Evolutionary conservation across 2,888 invertebrate species (phyloP).

Genomic region (Drosophila demipolita): DNA sequence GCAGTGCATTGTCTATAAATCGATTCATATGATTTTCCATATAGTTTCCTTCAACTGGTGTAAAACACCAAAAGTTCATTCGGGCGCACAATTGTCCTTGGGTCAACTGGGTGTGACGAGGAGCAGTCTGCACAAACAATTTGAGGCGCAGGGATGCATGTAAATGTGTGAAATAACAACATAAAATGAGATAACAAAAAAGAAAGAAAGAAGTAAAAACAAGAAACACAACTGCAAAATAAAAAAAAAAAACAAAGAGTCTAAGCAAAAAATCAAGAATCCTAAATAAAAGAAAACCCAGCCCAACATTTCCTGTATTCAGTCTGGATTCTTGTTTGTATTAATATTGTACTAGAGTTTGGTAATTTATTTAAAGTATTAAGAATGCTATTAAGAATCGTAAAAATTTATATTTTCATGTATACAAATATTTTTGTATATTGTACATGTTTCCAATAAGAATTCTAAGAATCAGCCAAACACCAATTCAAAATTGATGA

Average conservation of each 20-base stretch:
- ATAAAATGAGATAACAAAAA: constrained; percentile 4
- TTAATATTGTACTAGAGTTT: not conserved
- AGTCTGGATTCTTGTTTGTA: not conserved
- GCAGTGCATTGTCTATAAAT: constrained; percentile 36
- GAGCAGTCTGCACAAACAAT: constrained; percentile 48
- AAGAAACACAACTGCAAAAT: constrained; percentile 8
- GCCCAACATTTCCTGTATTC: not conserved
- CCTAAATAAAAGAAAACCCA: not conserved
- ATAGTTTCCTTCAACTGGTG: constrained; percentile 27
- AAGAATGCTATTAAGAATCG: no score
- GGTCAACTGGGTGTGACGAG: constrained; percentile 11
- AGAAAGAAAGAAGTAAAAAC: not conserved
- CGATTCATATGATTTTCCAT: constrained; percentile 38
- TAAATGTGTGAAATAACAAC: constrained; percentile 54
- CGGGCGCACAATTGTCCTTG: constrained; percentile 37
- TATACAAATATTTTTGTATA: not conserved
- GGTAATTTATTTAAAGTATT: not conserved
- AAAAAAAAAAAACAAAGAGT: constrained; percentile 27
- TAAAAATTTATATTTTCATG: not conserved
- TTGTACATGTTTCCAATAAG: not conserved
- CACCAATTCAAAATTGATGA: not conserved
- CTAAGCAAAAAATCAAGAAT: not conserved
- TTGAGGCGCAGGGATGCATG: constrained; percentile 45
- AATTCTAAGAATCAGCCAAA: not conserved
- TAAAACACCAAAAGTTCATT: constrained; percentile 34